Evolutionary conservation across 2,888 invertebrate genomes (phyloP).

Genomic region (Scrobipalpa atriplicella): DNA sequence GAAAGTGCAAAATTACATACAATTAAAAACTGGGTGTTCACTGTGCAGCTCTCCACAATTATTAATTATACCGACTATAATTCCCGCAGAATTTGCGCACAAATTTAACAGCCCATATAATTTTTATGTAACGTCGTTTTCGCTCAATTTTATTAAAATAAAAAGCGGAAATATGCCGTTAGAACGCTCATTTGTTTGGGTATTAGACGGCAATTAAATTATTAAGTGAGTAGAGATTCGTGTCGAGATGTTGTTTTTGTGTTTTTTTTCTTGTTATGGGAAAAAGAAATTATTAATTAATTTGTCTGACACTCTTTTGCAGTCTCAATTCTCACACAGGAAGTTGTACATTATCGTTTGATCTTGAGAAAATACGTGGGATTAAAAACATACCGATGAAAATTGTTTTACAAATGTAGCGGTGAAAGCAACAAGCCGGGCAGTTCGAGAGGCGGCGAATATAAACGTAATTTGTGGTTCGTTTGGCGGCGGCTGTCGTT

Average conservation of each 20-base stretch:
- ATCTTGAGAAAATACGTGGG: neutral
- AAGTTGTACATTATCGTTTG: neutral
- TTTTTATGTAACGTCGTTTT: constrained; percentile 31
- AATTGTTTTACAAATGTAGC: neutral
- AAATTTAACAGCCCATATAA: constrained; percentile 35
- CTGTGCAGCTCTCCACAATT: constrained; percentile 29
- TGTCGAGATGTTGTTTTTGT: constrained; percentile 19
- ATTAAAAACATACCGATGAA: neutral
- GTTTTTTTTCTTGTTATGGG: constrained; percentile 12
- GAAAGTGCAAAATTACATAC: constrained; percentile 39
- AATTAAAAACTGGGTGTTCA: constrained; percentile 38
- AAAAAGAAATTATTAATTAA: constrained; percentile 13
- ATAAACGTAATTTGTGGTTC: constrained; percentile 76
- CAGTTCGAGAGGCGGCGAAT: constrained; percentile 47
- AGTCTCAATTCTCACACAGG: neutral
- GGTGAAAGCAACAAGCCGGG: constrained; percentile 36
- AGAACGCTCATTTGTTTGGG: constrained; percentile 17
- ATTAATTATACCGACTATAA: constrained; percentile 36
- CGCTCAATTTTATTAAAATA: constrained; percentile 27
- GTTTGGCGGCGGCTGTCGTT: constrained; percentile 30
- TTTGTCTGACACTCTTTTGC: neutral
- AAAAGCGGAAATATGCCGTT: constrained; percentile 27
- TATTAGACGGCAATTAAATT: constrained; percentile 25
- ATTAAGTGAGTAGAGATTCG: constrained; percentile 26
- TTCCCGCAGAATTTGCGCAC: constrained; percentile 36